These are phyloP conservation scores for Dasysyrphus tricinctus DNA, from an alignment of 2,888 invertebrate species.

Conservation along the genomic window DNA sequence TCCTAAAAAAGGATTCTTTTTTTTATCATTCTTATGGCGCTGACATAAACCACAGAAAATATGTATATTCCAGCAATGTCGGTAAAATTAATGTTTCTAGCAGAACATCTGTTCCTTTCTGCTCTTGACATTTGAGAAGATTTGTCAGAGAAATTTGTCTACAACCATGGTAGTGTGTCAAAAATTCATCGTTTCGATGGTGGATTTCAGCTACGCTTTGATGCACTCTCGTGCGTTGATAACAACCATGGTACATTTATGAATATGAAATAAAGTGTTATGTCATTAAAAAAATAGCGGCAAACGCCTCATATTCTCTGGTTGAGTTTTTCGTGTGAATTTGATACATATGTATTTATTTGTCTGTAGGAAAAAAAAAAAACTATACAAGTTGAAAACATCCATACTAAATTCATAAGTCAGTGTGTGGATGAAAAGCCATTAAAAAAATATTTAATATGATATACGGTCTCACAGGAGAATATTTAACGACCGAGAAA, in stretches of 20 bases:
- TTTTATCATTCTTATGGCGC: neutral
- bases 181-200: conserved; percentile 31
- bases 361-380: conserved; percentile 4
- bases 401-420: neutral
- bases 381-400: conserved; percentile 15
- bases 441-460: conserved; percentile 54
- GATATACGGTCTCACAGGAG: conserved; percentile 69
- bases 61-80: conserved; percentile 39
- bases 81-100: conserved; percentile 64
- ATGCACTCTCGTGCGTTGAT: conserved; percentile 56
- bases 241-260: conserved; percentile 61
- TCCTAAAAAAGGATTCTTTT: conserved; percentile 39
- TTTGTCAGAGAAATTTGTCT: conserved; percentile 71
- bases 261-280: conserved; percentile 67
- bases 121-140: conserved; percentile 51
- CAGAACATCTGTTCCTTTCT: conserved; percentile 53
- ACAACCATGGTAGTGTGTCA: conserved; percentile 36
- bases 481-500: conserved; percentile 73
- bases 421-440: conserved; percentile 18
- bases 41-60: conserved; percentile 26
- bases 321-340: conserved; percentile 60
- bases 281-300: conserved; percentile 64
- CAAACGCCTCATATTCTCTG: conserved; percentile 56
- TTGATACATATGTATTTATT: conserved; percentile 38
- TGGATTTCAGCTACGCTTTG: conserved; percentile 50